These are phyloP conservation scores for Mastomys coucha DNA, from an alignment of 2,113 vertebrate genomes.

Conservation along the genomic window DNA sequence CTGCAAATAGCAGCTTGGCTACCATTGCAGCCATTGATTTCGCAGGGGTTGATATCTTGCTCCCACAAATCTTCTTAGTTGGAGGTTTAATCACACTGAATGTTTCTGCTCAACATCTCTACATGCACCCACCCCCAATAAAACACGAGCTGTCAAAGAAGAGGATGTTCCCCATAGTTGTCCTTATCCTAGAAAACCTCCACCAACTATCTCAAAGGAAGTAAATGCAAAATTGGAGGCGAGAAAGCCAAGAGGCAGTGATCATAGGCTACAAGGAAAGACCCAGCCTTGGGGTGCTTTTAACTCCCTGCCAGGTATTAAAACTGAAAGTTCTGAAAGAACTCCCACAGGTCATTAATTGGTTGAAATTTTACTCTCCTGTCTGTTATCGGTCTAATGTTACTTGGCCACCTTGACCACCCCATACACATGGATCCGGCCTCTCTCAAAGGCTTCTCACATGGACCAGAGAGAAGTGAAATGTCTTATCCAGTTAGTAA, in stretches of 20 bases:
- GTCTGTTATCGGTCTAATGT: slow-evolving; percentile 14
- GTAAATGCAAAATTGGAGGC: slow-evolving; percentile 4
- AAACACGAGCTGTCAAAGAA: neutral
- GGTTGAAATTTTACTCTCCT: slow-evolving; percentile 14
- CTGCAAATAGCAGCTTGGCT: slow-evolving; percentile 74
- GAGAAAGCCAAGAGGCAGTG: neutral
- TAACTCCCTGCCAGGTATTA: neutral
- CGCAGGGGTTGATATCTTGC: slow-evolving; percentile 87
- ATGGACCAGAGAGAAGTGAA: neutral
- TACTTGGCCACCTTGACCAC: neutral
- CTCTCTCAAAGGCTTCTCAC: slow-evolving; percentile 25
- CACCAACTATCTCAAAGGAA: slow-evolving; percentile 37
- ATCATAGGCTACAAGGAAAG: slow-evolving; percentile 73
- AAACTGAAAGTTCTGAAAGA: neutral
- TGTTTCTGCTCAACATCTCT: slow-evolving; percentile 83
- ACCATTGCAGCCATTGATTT: slow-evolving; percentile 89
- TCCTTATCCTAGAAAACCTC: slow-evolving; percentile 55
- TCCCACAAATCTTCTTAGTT: slow-evolving; percentile 86
- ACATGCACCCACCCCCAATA: slow-evolving; percentile 59
- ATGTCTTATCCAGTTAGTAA: slow-evolving; percentile 42
- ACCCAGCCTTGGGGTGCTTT: neutral
- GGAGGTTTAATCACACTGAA: slow-evolving; percentile 87
- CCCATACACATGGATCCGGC: neutral
- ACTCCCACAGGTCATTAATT: neutral
- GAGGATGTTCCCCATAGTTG: neutral